These are phyloP conservation scores for Turritopsis dohrnii DNA, from an alignment of 30 jellyfish, hydroid and myxozoan genomes.

Conservation along the genomic window DNA sequence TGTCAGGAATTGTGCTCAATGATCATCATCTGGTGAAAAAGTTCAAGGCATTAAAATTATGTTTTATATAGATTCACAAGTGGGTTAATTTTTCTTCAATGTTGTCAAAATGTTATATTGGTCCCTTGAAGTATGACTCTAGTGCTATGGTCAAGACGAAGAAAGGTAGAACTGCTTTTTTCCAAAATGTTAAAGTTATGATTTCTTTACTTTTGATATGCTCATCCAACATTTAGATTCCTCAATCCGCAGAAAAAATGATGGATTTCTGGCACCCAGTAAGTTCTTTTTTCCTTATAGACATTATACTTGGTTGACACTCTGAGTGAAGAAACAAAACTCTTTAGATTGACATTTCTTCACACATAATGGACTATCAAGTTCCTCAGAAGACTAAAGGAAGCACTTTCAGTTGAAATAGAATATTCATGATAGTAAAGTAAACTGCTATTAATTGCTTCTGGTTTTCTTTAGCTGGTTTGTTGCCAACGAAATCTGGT, in stretches of 20 bases:
- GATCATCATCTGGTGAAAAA: not conserved
- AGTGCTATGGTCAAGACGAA: not conserved
- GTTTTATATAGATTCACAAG: slow-evolving; percentile 59
- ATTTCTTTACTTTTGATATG: not conserved
- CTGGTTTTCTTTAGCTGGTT: not conserved
- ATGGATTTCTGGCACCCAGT: not conserved
- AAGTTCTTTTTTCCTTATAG: not conserved
- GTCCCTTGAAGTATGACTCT: slow-evolving; percentile 50
- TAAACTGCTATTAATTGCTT: not conserved
- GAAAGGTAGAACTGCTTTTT: not conserved
- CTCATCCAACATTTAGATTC: not conserved
- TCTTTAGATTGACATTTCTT: too few relatives aligned
- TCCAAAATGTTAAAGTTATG: not conserved
- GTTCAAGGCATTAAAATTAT: not conserved
- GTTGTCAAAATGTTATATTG: slow-evolving; percentile 81
- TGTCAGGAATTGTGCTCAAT: not conserved
- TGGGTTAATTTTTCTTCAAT: slow-evolving; percentile 92
- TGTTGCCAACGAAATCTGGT: slow-evolving; percentile 12
- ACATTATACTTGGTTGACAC: not conserved
- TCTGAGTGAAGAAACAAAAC: not conserved
- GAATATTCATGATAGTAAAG: too few relatives aligned
- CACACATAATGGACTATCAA: too few relatives aligned
- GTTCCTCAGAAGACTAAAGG: too few relatives aligned
- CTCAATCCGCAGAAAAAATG: not conserved
- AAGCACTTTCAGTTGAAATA: too few relatives aligned